Base-by-base conservation (phyloP, 2,888 invertebrate species). In the Leistus spinibarbis region DNA sequence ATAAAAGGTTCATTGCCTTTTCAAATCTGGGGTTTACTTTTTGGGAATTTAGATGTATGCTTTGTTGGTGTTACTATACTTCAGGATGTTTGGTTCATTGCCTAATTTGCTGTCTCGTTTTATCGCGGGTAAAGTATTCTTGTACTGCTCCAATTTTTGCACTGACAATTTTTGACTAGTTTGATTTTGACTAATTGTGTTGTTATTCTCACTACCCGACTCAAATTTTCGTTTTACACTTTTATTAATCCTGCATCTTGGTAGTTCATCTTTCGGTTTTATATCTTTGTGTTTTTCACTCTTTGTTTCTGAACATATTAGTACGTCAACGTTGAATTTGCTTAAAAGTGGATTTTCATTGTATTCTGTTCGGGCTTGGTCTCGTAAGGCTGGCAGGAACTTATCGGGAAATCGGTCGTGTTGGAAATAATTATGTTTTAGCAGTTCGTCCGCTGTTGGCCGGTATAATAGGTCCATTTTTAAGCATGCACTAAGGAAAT, bases 391-490 rank as follows among this genome's bases (percentile, higher is more conserved):
- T 0, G 89, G 89, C n/a, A 91, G 87, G 81, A 92, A 93, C 76
- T 86, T 88, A 20, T 91, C 91, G 5, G 89, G 87, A 80, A 93
- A 93, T 22, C 88, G 87, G 66, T 93, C 92, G 76, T 89, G 88
- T 1, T 86, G 86, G 82, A 94, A 93, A 80, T 91, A 91, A 76
- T 85, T 83, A 81, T 93, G 92, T 63, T 90, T 88, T 7, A 94
- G 84, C n/a, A 94, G 85, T 20, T 89, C 88, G 0, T 88, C 85
- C 20, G 92, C 90, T 0, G 88, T 87, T 0, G 92, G 90, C 1
- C 94, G 83, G 0, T 88, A 86, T 0, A 88, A 85, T 0, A 93
- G 93, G 82, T 93, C 92, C 83, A 92, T 91, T 76, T 89, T 85
- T 68, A 89, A 82, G 79, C 89, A 89, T 54, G 81, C 79, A 2